Evolutionary conservation across 2,113 vertebrate genomes (phyloP).

Genomic region (Chauna torquata): DNA sequence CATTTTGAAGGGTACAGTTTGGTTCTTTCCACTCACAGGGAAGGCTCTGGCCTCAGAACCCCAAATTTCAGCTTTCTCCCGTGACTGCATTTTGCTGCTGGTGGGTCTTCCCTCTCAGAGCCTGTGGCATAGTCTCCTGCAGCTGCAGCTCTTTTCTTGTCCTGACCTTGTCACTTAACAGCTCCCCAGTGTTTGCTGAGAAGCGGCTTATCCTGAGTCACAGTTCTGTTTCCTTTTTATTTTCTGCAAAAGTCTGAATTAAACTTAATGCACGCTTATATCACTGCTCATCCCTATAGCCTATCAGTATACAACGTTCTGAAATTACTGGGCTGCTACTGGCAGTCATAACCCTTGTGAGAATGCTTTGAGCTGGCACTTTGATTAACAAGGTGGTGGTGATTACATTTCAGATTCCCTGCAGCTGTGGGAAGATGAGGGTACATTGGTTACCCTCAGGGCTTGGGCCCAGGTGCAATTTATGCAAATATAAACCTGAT

Average conservation of each 20-base stretch:
- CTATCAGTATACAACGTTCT: neutral
- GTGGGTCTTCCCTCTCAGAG: neutral
- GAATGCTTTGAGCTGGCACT: neutral
- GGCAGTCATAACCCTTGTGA: neutral
- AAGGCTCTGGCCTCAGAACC: neutral
- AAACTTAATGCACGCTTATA: rapidly evolving
- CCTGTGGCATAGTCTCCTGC: neutral
- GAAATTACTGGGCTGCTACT: neutral
- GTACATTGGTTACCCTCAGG: neutral
- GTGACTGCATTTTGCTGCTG: neutral
- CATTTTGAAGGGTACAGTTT: neutral
- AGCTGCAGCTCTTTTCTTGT: neutral
- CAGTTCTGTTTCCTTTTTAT: neutral
- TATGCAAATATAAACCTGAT: neutral
- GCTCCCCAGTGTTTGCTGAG: neutral
- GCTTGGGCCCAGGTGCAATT: neutral
- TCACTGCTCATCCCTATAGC: neutral
- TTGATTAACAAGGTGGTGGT: neutral
- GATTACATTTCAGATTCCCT: neutral
- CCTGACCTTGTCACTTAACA: neutral
- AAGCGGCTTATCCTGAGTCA: neutral
- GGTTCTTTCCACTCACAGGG: neutral
- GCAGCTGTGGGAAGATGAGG: neutral
- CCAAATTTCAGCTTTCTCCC: neutral
- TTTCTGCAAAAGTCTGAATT: neutral